Evolutionary conservation across 2,888 invertebrate species (phyloP).

Genomic region (Volucella bombylans): DNA sequence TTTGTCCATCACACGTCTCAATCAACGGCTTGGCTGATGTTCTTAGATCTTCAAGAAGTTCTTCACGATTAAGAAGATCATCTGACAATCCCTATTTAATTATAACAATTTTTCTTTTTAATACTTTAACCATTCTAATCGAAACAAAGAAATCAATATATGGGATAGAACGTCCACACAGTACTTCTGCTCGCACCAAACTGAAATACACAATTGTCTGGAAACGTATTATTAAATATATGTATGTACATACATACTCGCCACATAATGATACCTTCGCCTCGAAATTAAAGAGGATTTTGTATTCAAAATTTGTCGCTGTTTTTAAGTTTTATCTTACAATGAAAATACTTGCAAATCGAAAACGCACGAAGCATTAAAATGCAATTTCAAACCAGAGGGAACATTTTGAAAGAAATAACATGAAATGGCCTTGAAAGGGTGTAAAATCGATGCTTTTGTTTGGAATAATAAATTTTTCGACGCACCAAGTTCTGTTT

Average conservation of each 20-base stretch:
- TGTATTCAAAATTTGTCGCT: slow-evolving; percentile 48
- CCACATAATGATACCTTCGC: background rate
- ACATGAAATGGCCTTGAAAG: slow-evolving; percentile 56
- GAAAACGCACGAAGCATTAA: slow-evolving; percentile 33
- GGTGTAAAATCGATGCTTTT: slow-evolving; percentile 65
- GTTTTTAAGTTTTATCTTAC: slow-evolving; percentile 40
- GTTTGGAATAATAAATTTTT: slow-evolving; percentile 46
- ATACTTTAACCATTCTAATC: background rate
- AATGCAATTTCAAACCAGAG: slow-evolving; percentile 37
- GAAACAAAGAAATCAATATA: slow-evolving; percentile 45
- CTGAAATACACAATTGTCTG: slow-evolving; percentile 42
- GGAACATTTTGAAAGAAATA: slow-evolving; percentile 46
- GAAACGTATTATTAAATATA: slow-evolving; percentile 48
- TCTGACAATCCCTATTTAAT: slow-evolving; percentile 87
- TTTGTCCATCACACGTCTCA: slow-evolving; percentile 87
- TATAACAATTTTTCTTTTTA: background rate
- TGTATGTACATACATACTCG: background rate
- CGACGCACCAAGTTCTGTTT: slow-evolving; percentile 54
- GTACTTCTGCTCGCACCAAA: slow-evolving; percentile 52
- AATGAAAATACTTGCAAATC: slow-evolving; percentile 36
- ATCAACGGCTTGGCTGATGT: slow-evolving; percentile 88
- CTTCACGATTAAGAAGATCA: slow-evolving; percentile 89
- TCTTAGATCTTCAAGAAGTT: slow-evolving; percentile 88
- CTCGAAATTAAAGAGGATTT: slow-evolving; percentile 1
- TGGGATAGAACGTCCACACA: slow-evolving; percentile 55